Conservation (phyloP, 2,113 vertebrate genomes). For the Neolamprologus variostigma region DNA sequence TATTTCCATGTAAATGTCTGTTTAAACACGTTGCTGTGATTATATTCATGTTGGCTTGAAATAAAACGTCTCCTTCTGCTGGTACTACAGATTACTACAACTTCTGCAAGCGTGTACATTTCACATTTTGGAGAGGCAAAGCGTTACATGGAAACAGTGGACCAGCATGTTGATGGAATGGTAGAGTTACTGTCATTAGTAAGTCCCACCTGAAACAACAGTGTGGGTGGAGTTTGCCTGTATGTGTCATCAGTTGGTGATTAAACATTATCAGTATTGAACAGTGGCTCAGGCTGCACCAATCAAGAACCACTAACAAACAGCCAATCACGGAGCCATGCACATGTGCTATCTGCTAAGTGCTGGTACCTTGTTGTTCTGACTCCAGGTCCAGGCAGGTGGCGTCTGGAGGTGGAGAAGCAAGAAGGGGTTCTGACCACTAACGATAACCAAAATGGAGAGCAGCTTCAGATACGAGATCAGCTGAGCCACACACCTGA, state of each 20-base stretch:
- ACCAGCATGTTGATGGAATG: background rate
- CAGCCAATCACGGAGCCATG: background rate
- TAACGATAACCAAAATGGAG: constrained; percentile 65
- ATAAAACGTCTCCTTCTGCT: background rate
- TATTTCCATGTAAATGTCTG: background rate
- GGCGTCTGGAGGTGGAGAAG: constrained; percentile 61
- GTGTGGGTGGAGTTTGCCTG: background rate
- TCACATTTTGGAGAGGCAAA: background rate
- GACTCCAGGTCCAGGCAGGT: constrained; percentile 68
- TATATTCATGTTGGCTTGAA: background rate
- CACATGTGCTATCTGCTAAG: background rate
- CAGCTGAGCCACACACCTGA: constrained; percentile 61
- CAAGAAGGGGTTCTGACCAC: constrained; percentile 69
- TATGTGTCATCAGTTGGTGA: background rate
- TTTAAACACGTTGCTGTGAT: background rate
- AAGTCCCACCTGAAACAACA: background rate
- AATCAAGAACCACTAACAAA: background rate
- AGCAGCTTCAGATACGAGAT: constrained; percentile 72
- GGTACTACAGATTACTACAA: background rate
- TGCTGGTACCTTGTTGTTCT: constrained; percentile 72
- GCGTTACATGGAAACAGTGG: background rate
- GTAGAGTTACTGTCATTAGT: background rate
- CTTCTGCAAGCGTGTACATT: background rate
- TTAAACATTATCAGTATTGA: background rate
- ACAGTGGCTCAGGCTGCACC: background rate